Conservation (phyloP, 2,888 invertebrate species). For the Leucophora obtusa region DNA sequence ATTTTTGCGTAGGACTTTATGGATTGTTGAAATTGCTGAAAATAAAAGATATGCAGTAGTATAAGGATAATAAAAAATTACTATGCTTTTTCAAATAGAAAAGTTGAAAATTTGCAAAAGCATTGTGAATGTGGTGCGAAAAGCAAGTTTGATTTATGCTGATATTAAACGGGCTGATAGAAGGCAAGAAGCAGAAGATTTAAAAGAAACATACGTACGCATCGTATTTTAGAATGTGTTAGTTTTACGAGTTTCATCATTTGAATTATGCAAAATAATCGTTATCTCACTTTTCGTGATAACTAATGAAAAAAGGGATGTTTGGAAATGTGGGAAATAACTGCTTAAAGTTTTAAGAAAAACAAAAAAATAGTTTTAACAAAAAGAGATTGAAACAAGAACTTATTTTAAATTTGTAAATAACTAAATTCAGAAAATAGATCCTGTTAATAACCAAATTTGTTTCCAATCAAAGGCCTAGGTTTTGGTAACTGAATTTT, state of each 20-base stretch:
- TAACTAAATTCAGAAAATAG: too few species aligned
- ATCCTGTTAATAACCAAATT: too few species aligned
- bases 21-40: background rate
- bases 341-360: too few species aligned
- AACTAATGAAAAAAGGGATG: background rate
- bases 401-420: too few species aligned
- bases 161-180: conserved; percentile 25
- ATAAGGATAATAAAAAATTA: conserved; percentile 39
- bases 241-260: conserved; percentile 27
- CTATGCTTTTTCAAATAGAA: conserved; percentile 24
- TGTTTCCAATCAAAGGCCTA: too few species aligned
- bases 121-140: conserved; percentile 64
- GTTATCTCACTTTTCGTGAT: background rate
- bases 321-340: too few species aligned
- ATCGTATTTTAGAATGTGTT: conserved; percentile 20
- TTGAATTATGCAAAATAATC: conserved; percentile 43
- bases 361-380: too few species aligned
- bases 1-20: background rate
- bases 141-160: conserved; percentile 64
- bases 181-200: background rate
- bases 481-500: too few species aligned
- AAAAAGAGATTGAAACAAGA: too few species aligned
- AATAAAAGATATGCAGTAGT: conserved; percentile 11
- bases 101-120: conserved; percentile 64
- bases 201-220: conserved; percentile 14